Evolutionary conservation across 2,113 vertebrate genomes (phyloP).

Genomic region (Nesogale talazaci): DNA sequence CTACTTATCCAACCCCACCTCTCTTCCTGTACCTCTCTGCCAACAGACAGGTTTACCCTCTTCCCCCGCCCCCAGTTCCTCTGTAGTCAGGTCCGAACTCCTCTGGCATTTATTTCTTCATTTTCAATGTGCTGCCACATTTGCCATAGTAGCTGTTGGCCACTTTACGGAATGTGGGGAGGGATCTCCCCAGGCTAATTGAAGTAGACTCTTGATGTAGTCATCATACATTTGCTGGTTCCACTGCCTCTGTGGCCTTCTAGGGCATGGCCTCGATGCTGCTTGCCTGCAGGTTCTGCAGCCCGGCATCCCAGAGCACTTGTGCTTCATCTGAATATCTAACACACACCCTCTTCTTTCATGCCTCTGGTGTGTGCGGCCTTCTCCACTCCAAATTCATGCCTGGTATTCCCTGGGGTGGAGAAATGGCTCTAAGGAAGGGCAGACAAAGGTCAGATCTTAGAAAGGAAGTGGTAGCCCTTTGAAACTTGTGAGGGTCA

Average conservation of each 20-base stretch:
- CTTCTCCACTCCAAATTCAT: not conserved
- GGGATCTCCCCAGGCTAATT: no score
- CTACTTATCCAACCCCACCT: no score
- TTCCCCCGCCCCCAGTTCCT: not conserved
- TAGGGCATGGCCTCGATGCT: rapidly evolving
- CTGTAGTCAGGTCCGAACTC: rapidly evolving
- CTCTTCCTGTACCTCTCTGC: no score
- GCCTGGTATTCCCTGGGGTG: not conserved
- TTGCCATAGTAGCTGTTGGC: no score
- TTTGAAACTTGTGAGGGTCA: constrained; percentile 30
- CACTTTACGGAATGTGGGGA: not conserved
- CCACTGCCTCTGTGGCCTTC: not conserved
- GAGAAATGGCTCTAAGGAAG: not conserved
- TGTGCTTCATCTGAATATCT: not conserved
- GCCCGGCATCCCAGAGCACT: not conserved
- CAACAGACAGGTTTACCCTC: no score
- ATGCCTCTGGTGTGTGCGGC: rapidly evolving
- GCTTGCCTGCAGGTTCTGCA: not conserved
- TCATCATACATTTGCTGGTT: rapidly evolving
- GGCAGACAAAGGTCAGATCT: constrained; percentile 29
- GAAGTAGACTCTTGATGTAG: not conserved
- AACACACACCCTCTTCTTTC: not conserved
- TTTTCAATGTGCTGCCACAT: not conserved
- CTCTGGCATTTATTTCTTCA: not conserved
- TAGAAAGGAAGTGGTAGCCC: constrained; percentile 3